Base-by-base conservation (phyloP, 2,113 vertebrate species). In the Datnioides undecimradiatus region DNA sequence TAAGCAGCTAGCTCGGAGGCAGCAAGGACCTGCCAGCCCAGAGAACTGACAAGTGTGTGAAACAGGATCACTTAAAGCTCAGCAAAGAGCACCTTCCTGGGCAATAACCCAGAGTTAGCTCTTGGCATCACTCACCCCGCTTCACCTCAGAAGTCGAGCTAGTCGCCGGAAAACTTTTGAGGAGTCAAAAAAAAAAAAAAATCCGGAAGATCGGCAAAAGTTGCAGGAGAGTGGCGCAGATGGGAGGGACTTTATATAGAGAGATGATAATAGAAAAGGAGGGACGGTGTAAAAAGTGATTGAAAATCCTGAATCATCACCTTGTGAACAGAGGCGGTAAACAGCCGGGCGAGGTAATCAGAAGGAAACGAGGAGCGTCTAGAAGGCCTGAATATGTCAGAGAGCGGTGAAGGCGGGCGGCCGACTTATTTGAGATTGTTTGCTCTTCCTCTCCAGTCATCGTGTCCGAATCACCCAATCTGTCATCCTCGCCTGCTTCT, bases 41-140 rank as follows among this genome's bases (percentile, higher is more conserved):
- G 49, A 49, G 77, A 73, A 89, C 85, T 94, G 93, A 94, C 92
- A 91, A 92, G 74, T 91, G 92, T 94, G 93, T 90, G 87, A 94
- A 93, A 94, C 91, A 92, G 89, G 93, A 94, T 94, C 91, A 93
- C 83, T 84, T 80, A 84, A 90, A 93, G 86, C 92, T 84, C 69
- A 41, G 74, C 80, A 79, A 74, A 48, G 29, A 87, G 88, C 88
- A 82, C 66, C 80, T 88, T 89, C 86, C 71, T 34, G 80, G 84
- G 85, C 85, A 85, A 86, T 80, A 89, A 87, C 88, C 84, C 79
- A 5, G 63, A 79, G 66, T 68, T 80, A 45, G 83, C 81, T 73
- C 36, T 79, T 54, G 23, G 79, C 75, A 27, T 84, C 81, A 52
- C 69, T 90, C 85, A 85, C 81, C 90, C 90, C 8, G 23, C 67